Evolutionary conservation across 2,888 invertebrate genomes (phyloP), one percentile per base, ranked within the genome.

Genomic region (Rugalucina vietnamica): DNA sequence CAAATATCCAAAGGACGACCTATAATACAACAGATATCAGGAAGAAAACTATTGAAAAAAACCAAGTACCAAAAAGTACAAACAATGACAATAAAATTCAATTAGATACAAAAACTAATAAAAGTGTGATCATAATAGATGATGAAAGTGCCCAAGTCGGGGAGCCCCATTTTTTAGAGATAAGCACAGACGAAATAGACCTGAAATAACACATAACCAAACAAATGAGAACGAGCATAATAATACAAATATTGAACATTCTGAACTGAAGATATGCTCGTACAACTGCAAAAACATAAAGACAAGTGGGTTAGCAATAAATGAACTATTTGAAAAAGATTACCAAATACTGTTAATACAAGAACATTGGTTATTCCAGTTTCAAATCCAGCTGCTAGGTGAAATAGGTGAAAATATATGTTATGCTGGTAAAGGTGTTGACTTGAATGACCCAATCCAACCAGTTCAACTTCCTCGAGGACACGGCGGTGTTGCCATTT

Each of bases 351-450:
- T n/a, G n/a, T 43, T 43, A 43, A 8, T 60, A 8, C 60, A 60
- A 60, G 60, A 60, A 60, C 24, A n/a, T 60, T 60, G 60, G 60
- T n/a, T 60, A 12, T 60, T 60, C n/a, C 24, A n/a, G 29, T 60
- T n/a, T 60, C 24, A 60, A 60, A 8, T 60, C n/a, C 24, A 60
- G 8, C n/a, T 27, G n/a, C n/a, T 60, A 29, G 29, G 29, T 12
- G 60, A 60, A 60, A n/a, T 60, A 12, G 10, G 29, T 8, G 29
- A 29, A 27, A 29, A 60, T 60, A 10, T 60, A n/a, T 60, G 60
- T 60, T n/a, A 10, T 10, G 29, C 29, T 12, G 60, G 60, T 8
- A 60, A 60, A 60, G 60, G 12, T 12, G 60, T n/a, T 10, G 60
- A 60, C 29, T 27, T 10, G n/a, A 29, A 60, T n/a, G n/a, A 60